Percentiles rank a stretch among this genome's conserved stretches.
Evolutionary conservation across 2,888 invertebrate genomes (phyloP).

Genomic region (Monoplex corrugatus): DNA sequence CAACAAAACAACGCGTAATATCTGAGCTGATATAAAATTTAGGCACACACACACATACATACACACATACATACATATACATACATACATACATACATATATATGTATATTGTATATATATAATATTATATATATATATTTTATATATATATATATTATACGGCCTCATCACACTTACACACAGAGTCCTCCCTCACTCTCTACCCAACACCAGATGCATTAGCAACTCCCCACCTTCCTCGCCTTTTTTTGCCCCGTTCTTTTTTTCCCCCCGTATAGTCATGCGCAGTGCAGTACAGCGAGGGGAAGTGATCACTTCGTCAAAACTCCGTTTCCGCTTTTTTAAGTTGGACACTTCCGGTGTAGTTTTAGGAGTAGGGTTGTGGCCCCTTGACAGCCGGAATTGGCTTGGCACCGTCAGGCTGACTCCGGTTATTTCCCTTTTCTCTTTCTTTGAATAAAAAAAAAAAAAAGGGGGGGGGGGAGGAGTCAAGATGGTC

Average conservation of each 20-base stretch:
- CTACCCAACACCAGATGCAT: too few species aligned
- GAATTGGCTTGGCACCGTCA: conserved; percentile 15
- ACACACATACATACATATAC: too few species aligned
- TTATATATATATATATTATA: too few species aligned
- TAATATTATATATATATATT: too few species aligned
- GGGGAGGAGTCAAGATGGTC: too few species aligned
- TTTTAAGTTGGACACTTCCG: conserved; percentile 42
- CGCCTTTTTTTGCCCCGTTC: background rate
- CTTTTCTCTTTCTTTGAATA: background rate
- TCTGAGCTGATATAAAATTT: too few species aligned
- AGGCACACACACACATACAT: too few species aligned
- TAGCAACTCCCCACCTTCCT: background rate
- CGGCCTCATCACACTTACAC: background rate
- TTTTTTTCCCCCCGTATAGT: background rate
- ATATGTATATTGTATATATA: too few species aligned
- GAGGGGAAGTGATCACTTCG: conserved; percentile 38
- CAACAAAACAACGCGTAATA: too few species aligned
- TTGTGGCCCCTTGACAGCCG: conserved; percentile 10
- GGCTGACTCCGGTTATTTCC: background rate
- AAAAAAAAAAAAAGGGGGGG: too few species aligned
- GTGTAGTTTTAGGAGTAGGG: background rate
- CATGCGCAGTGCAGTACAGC: background rate
- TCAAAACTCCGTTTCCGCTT: conserved; percentile 32
- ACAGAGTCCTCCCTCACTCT: background rate
- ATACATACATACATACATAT: too few species aligned